Percentiles rank a stretch among this genome's conserved stretches.
Evolutionary conservation across 2,888 invertebrate species (phyloP).

Genomic region (Thysanoteuthis rhombus): DNA sequence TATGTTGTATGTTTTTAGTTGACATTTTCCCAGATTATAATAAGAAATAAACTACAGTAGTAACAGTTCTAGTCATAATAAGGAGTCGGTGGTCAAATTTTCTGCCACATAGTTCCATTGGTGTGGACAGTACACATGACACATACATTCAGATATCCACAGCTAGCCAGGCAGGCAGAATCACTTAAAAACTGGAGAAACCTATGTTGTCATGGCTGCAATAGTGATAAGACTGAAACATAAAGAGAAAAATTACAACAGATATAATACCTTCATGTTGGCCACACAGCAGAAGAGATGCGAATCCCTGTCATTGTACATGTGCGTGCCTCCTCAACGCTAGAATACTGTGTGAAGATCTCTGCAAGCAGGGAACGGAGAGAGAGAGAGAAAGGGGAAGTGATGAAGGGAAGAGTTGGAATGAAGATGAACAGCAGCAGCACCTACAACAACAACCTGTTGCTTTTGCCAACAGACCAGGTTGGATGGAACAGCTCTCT

Average conservation of each 20-base stretch:
- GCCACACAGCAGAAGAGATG: neutral
- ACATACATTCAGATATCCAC: too few species aligned
- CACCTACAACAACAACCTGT: neutral
- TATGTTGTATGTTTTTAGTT: too few species aligned
- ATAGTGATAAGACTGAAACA: neutral
- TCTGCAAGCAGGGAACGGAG: neutral
- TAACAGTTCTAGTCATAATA: too few species aligned
- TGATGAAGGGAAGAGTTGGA: conserved; percentile 21
- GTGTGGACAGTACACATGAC: too few species aligned
- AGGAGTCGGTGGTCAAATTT: too few species aligned
- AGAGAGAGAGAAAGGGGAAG: neutral
- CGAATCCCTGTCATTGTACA: neutral
- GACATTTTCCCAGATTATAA: neutral
- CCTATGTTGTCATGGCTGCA: too few species aligned
- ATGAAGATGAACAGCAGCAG: neutral
- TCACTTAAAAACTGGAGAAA: too few species aligned
- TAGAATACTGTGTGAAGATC: neutral
- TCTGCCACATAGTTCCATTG: too few species aligned
- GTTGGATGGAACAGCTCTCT: neutral
- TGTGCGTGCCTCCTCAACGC: neutral
- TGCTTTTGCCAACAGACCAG: neutral
- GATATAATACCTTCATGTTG: neutral
- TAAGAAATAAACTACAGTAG: neutral
- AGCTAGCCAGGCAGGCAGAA: too few species aligned
- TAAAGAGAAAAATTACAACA: neutral